A percentile compares a stretch with the other conserved stretches of the same genome.
Conservation (phyloP, 2,113 vertebrate genomes). For the Thermophis baileyi region DNA sequence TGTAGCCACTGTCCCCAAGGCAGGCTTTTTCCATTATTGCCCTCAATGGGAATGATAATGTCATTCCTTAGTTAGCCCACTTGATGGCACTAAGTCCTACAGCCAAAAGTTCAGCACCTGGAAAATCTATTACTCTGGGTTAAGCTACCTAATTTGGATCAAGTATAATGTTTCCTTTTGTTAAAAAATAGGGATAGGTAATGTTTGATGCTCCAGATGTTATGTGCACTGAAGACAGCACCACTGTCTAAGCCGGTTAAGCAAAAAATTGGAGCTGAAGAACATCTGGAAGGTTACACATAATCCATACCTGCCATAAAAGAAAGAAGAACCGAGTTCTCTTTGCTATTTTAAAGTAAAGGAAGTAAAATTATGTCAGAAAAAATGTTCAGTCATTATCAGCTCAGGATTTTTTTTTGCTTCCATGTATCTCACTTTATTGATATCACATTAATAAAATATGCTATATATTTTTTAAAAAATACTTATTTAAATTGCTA, state of each 20-base stretch:
- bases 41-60: fast-evolving
- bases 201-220: neutral
- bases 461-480: neutral
- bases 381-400: neutral
- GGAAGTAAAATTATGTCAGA: neutral
- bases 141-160: neutral
- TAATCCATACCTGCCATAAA: neutral
- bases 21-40: neutral
- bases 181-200: neutral
- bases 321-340: neutral
- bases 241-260: neutral
- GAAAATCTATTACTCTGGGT: neutral
- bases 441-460: neutral
- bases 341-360: neutral
- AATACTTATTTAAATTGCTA: neutral
- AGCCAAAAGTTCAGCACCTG: neutral
- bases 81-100: conserved; percentile 31
- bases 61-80: conserved; percentile 5
- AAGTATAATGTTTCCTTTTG: neutral
- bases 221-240: neutral
- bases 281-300: neutral
- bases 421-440: neutral
- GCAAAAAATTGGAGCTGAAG: neutral
- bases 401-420: neutral
- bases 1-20: neutral